These are phyloP conservation scores for Imbricaverruca yamaguchii DNA, from an alignment of 2,888 invertebrate species.

Conservation along the genomic window DNA sequence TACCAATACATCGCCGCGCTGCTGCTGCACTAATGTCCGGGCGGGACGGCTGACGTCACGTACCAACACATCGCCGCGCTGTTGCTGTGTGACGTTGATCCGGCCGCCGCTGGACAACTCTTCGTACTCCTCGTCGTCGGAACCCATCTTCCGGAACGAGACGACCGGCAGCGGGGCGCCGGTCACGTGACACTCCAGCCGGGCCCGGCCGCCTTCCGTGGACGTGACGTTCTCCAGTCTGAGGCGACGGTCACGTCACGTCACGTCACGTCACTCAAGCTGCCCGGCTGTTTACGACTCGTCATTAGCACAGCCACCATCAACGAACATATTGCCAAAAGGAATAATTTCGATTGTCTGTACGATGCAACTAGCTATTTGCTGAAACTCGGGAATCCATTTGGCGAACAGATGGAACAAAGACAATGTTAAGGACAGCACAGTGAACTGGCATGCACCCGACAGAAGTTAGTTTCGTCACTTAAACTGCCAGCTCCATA, in stretches of 20 bases:
- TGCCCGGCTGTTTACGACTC: background rate
- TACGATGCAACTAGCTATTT: too few species aligned
- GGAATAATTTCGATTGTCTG: too few species aligned
- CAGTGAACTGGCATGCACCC: too few species aligned
- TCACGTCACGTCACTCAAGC: background rate
- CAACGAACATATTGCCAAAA: too few species aligned
- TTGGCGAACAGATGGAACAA: too few species aligned
- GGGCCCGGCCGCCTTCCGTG: background rate
- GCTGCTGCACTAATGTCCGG: too few species aligned
- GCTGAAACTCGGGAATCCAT: too few species aligned
- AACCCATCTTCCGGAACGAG: background rate
- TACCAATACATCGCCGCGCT: too few species aligned
- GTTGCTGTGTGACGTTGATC: background rate
- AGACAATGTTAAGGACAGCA: too few species aligned
- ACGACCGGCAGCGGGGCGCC: background rate
- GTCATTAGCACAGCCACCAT: background rate
- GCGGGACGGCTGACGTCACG: too few species aligned
- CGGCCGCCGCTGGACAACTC: background rate
- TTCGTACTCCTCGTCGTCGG: background rate
- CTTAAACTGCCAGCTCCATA: too few species aligned
- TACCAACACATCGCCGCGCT: background rate
- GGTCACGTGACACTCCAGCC: background rate
- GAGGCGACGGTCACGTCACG: background rate
- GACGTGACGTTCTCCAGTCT: conserved; percentile 8
- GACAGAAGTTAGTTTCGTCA: too few species aligned